Percentiles rank a stretch among this genome's conserved stretches.
phyloP scores from a whole-genome alignment of 2,888 invertebrate genomes.

The Lamellibrachia satsuma region DNA sequence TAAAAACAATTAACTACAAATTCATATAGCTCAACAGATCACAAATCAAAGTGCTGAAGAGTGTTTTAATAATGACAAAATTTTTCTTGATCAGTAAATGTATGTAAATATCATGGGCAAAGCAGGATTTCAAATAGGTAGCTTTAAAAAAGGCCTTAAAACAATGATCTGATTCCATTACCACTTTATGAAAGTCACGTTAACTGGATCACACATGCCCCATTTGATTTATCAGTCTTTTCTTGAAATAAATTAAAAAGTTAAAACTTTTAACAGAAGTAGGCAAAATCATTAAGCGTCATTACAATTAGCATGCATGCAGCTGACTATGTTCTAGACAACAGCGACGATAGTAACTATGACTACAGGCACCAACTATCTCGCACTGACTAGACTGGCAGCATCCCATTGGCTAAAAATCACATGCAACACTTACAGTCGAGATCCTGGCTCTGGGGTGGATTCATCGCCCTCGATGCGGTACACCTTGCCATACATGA shows the following conservation, averaged over 20 bases:
- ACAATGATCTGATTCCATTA: too few relatives aligned
- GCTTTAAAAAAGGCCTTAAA: too few relatives aligned
- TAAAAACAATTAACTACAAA: too few relatives aligned
- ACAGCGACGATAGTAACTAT: background rate
- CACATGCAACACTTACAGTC: conserved; percentile 72
- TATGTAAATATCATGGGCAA: too few relatives aligned
- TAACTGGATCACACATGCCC: too few relatives aligned
- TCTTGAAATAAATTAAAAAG: background rate
- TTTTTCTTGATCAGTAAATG: too few relatives aligned
- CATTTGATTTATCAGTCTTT: background rate
- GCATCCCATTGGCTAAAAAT: background rate
- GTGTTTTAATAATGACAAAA: too few relatives aligned
- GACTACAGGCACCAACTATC: background rate
- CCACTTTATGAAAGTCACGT: too few relatives aligned
- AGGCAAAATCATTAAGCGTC: background rate
- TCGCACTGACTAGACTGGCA: background rate
- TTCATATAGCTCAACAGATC: too few relatives aligned
- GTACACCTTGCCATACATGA: conserved; percentile 98
- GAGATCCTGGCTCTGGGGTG: conserved; percentile 73
- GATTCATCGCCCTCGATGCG: conserved; percentile 97
- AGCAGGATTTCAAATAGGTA: too few relatives aligned
- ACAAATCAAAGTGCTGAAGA: too few relatives aligned
- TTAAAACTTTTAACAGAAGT: background rate
- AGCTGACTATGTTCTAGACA: background rate
- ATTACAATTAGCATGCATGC: background rate